Base-by-base conservation (phyloP, 2,113 vertebrate species). In the Catharus bicknelli region DNA sequence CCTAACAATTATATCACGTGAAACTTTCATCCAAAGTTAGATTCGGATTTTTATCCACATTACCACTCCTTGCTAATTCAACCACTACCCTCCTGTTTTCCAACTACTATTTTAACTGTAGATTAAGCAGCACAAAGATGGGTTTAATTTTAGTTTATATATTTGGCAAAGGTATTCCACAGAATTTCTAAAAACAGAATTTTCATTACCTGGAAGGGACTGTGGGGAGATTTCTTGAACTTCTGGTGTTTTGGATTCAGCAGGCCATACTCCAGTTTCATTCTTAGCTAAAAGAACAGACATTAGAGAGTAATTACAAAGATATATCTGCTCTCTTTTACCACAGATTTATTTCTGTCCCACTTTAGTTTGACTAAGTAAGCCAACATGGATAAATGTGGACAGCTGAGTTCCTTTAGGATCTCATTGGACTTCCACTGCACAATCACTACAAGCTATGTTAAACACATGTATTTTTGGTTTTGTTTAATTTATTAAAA, bases 181-280 rank as follows among this genome's bases (percentile, higher is more conserved):
- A 34, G 17, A 54, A 8, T 79, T 93, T 91, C 82, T 89, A 74
- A 73, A 95, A 86, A 66, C 5, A 80, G 74, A 64, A 26, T 67
- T 96, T 61, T 94, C 58, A 66, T 97, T 96, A 98, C 98, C 97
- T 95, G 97, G 97, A 57, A 97, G 40, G 8, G 95, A 94, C 43
- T 93, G 91, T 38, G 97, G 83, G 30, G 96, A 92, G 36, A 97
- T 95, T 93, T 98, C 97, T 96, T 97, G 97, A 79, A 97, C 90
- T 75, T 96, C 95, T 82, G 97, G 86, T 82, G 97, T 98, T 97
- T 97, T 98, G 83, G 97, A 98, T 96, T 98, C 97, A 78, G 96
- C 97, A 74, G 97, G 97, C 96, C 96, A 97, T 51, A 90, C 67
- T 93, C 62, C 83, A 47, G 94, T 97, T 96, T 98, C 97, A 95